phyloP scores from a whole-genome alignment of 1,140 invertebrate species.

The Argopecten irradians region DNA sequence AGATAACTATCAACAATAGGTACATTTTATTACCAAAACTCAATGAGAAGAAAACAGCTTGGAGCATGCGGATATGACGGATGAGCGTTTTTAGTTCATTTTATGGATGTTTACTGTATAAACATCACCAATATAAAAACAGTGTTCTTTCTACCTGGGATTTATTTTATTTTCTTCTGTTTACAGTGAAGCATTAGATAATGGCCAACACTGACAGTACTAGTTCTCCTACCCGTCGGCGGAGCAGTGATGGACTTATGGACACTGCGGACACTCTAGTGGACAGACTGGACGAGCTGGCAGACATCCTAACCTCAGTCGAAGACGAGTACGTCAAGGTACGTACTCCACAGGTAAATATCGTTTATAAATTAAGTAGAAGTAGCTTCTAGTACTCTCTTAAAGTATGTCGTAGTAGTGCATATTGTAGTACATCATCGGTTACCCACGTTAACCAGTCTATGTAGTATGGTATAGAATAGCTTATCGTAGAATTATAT shows the following conservation, averaged over 20 bases:
- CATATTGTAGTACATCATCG: too few species aligned
- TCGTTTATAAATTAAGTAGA: neutral
- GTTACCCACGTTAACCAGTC: too few species aligned
- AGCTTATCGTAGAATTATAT: too few species aligned
- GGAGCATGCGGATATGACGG: neutral
- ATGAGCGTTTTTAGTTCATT: neutral
- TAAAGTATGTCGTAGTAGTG: too few species aligned
- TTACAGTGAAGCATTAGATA: neutral
- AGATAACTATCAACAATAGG: neutral
- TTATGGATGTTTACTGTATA: neutral
- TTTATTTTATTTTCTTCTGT: neutral
- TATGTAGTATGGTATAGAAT: too few species aligned
- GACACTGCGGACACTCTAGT: constrained; percentile 66
- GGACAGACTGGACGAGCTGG: constrained; percentile 64
- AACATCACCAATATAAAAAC: neutral
- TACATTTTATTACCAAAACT: neutral
- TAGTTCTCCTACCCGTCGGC: constrained; percentile 3
- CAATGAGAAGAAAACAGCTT: neutral
- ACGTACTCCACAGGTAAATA: constrained; percentile 26
- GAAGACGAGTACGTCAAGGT: constrained; percentile 66
- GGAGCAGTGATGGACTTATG: constrained; percentile 57
- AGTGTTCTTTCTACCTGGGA: neutral
- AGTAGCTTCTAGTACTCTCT: too few species aligned
- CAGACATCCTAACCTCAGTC: constrained; percentile 64
- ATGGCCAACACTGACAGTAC: neutral